Base-by-base conservation (phyloP, 2,888 invertebrate species). In the Miltochrista miniata region DNA sequence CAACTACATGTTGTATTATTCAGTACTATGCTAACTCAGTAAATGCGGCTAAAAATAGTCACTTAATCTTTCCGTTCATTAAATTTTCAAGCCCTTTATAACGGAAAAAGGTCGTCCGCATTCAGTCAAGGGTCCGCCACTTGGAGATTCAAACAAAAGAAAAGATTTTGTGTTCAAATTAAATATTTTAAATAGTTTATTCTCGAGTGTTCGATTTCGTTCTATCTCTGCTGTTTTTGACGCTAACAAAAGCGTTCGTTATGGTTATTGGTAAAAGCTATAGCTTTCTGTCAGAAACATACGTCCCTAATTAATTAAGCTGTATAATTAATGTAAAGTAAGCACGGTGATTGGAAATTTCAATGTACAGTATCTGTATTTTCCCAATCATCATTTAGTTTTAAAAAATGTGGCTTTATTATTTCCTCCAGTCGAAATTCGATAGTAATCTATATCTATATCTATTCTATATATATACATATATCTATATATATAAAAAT, bases 41-140 rank as follows among this genome's bases (percentile, higher is more conserved):
- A 10, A 36, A 14, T 36, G 10, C 3, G 13, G 8, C 3, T 11
- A 33, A 30, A 31, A 48, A 39, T 38, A 44, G 33, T n/a, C 10
- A 34, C 3, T 38, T 18, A 39, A 44, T 34, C 13, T 34, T 38
- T 29, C 12, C 12, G 12, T 42, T 36, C 46, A 48, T 48, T 42
- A 48, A 36, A 42, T 43, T 49, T 38, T 33, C 49, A 4, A 44
- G n/a, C 24, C 43, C 43, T 49, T 39, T 24, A 39, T 49, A 44
- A 49, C 11, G 31, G 12, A 31, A 42, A 42, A 48, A 43, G 41
- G 38, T 43, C 43, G 24, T 29, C 31, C 18, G 18, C 34, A 24
- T 29, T 24, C n/a, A 13, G 24, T 34, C 12, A 24, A 38, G 44
- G 33, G 43, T 38, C 38, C 43, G 37, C 42, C 24, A 13, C 44